These are phyloP conservation scores for Typhlichthys eigenmanni DNA, from an alignment of 2,797 vertebrate species.

Conservation along the genomic window DNA sequence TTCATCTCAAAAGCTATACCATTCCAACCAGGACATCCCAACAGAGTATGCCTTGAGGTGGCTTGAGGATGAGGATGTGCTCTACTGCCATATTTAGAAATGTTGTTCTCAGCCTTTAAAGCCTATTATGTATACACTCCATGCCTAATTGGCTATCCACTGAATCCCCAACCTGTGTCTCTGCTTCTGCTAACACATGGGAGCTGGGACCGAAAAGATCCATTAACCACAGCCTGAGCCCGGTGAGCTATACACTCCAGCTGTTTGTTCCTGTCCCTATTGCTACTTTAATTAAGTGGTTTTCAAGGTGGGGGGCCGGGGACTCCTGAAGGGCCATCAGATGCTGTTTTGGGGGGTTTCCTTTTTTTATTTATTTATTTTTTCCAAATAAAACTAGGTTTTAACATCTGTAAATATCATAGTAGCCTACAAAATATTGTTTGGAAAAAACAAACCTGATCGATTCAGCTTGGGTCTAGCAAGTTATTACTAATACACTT, in stretches of 20 bases:
- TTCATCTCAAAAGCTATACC: slow-evolving; percentile 27
- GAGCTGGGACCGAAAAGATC: slow-evolving; percentile 68
- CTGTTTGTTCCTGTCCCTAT: slow-evolving; percentile 56
- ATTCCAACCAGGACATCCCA: slow-evolving; percentile 38
- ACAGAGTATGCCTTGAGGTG: slow-evolving; percentile 31
- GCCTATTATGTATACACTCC: slow-evolving; percentile 68
- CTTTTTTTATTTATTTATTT: no score
- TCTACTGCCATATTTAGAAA: slow-evolving; percentile 53
- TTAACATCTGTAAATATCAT: no score
- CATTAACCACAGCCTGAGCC: slow-evolving; percentile 70
- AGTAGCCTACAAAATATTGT: no score
- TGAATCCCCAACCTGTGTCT: slow-evolving; percentile 47
- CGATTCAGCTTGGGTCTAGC: no score
- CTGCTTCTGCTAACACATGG: slow-evolving; percentile 56
- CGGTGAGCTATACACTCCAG: slow-evolving; percentile 53
- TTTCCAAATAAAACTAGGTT: no score
- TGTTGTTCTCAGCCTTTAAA: slow-evolving; percentile 66
- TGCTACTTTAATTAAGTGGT: slow-evolving; percentile 41
- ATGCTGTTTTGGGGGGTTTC: no score
- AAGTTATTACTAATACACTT: no score
- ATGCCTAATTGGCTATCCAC: slow-evolving; percentile 75
- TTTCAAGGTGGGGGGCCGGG: no score
- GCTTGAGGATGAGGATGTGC: slow-evolving; percentile 30
- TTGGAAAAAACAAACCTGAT: no score
- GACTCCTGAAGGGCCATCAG: no score